Evolutionary conservation across 2,797 vertebrate genomes (phyloP).

Genomic region (Pteropus rufus): DNA sequence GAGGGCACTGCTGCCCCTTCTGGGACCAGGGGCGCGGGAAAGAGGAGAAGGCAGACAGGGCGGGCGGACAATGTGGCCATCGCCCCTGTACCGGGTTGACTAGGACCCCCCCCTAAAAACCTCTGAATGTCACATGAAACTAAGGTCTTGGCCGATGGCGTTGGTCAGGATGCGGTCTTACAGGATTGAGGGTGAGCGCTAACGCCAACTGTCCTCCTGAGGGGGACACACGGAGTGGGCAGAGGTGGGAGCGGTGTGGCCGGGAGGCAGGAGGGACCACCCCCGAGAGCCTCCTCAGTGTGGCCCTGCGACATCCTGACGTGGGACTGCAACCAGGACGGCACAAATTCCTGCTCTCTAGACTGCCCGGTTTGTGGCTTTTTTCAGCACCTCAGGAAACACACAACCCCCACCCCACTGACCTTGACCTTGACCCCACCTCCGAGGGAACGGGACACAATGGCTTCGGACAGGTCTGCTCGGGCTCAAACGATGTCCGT

Average conservation of each 20-base stretch:
- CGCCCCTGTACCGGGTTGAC: background rate
- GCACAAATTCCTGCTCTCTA: fast-evolving
- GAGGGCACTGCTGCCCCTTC: background rate
- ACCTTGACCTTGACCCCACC: background rate
- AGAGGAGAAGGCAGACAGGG: background rate
- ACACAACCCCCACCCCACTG: background rate
- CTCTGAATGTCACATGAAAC: background rate
- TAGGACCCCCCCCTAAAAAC: background rate
- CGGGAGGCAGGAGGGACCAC: too few species aligned
- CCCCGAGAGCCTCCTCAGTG: background rate
- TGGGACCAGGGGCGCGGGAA: background rate
- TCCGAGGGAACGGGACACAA: background rate
- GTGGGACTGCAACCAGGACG: fast-evolving
- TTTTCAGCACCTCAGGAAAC: background rate
- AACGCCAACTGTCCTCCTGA: background rate
- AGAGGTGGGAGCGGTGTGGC: fast-evolving
- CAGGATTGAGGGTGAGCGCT: background rate
- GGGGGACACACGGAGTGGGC: background rate
- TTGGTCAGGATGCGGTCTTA: too few species aligned
- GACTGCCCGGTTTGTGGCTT: background rate
- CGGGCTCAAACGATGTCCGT: background rate
- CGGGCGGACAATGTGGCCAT: background rate
- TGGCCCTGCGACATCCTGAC: fast-evolving
- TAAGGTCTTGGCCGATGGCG: background rate
- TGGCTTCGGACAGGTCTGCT: background rate